Conservation (phyloP, 2,888 invertebrate species). For the Rhingia campestris region DNA sequence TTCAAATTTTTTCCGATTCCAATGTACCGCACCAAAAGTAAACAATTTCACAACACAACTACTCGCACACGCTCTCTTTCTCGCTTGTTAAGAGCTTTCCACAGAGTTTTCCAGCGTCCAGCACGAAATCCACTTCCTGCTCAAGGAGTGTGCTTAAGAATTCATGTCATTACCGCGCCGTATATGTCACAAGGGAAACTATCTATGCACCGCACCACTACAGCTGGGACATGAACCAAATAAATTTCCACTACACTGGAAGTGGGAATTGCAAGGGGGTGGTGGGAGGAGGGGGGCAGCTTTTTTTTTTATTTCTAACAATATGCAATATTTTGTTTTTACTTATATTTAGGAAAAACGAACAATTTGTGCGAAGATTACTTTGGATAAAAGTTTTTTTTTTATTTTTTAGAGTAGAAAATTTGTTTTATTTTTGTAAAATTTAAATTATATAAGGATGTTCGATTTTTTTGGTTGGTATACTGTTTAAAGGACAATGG, state of each 20-base stretch:
- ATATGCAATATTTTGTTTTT: slow-evolving; percentile 44
- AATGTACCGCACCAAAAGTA: slow-evolving; percentile 6
- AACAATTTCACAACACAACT: slow-evolving; percentile 53
- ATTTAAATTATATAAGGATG: slow-evolving; percentile 56
- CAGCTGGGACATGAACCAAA: slow-evolving; percentile 65
- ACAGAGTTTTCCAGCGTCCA: slow-evolving; percentile 33
- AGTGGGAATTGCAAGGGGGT: slow-evolving; percentile 22
- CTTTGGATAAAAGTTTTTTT: slow-evolving; percentile 9
- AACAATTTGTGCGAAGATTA: slow-evolving; percentile 56
- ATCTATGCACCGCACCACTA: slow-evolving; percentile 65
- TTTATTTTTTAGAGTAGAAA: slow-evolving; percentile 44
- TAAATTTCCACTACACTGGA: slow-evolving; percentile 35
- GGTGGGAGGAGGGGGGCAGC: slow-evolving; percentile 19
- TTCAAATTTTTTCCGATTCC: not conserved
- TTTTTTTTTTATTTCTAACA: slow-evolving; percentile 56
- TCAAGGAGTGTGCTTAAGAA: slow-evolving; percentile 53
- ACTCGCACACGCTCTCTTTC: not conserved
- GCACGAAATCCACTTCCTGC: slow-evolving; percentile 1
- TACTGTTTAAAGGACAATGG: slow-evolving; percentile 19
- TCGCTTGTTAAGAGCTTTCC: slow-evolving; percentile 29
- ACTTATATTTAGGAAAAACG: slow-evolving; percentile 24
- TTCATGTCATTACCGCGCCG: slow-evolving; percentile 72
- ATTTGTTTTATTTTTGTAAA: slow-evolving; percentile 45
- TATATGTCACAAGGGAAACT: too few species aligned
- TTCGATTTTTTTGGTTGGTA: slow-evolving; percentile 39